A percentile compares a stretch with the other conserved stretches of the same genome.
These are phyloP conservation scores for Silurus lanzhouensis DNA, from an alignment of 2,797 vertebrate species.

Conservation along the genomic window DNA sequence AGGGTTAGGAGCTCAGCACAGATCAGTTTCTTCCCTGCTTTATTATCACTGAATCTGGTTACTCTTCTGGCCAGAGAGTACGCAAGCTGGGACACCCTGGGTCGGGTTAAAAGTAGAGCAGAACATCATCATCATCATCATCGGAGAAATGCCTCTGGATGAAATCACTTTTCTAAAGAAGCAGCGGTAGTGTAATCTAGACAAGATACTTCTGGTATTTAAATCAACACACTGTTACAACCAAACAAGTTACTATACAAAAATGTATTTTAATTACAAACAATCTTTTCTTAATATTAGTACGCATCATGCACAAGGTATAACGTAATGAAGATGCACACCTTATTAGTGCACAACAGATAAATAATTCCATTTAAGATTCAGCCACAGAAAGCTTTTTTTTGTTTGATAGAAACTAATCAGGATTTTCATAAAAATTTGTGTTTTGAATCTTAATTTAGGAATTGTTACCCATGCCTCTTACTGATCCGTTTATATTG, in stretches of 20 bases:
- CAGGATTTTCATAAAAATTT: background rate
- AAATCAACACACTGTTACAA: background rate
- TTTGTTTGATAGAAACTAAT: background rate
- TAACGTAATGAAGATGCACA: background rate
- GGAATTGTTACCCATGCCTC: no score
- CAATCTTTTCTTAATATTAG: background rate
- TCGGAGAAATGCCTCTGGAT: background rate
- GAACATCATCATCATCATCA: no score
- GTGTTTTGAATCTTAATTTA: background rate
- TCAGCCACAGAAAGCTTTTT: background rate
- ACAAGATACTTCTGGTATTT: background rate
- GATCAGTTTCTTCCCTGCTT: background rate
- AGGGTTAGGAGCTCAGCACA: background rate
- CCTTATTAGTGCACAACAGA: background rate
- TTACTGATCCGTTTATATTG: background rate
- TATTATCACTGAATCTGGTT: background rate
- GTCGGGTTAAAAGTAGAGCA: background rate
- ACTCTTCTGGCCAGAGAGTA: background rate
- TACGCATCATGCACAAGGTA: background rate
- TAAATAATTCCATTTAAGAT: background rate
- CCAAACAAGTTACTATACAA: background rate
- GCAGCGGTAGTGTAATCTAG: background rate
- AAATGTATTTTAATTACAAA: background rate
- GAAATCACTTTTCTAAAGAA: background rate
- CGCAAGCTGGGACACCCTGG: background rate